Evolutionary conservation across 2,113 vertebrate genomes (phyloP), one percentile per base, ranked within the genome.

Genomic region (Campylorhamphus procurvoides): DNA sequence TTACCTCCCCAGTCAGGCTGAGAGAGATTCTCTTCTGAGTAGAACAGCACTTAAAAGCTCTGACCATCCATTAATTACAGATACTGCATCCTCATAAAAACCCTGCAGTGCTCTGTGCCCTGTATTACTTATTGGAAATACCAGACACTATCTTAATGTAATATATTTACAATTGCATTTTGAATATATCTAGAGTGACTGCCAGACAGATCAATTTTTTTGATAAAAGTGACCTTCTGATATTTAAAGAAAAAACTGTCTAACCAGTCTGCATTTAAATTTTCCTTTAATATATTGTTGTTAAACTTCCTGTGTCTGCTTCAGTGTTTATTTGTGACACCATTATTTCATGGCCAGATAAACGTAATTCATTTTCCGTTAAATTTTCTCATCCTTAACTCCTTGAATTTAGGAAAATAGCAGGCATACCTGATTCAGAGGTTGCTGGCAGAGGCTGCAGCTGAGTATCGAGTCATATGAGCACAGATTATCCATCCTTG

Each of bases 131-230:
- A 91, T 90, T 6, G 44, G 79, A 92, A 93, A 94, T 52, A 93
- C 33, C 60, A 94, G 68, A 46, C 6, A 14, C 39, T 74, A 90
- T 93, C 82, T 90, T 72, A 74, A 23, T 52, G 50, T 42, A 85
- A 83, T 87, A 63, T 77, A 81, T 90, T 94, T 94, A 66, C 84
- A 85, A 71, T n/a, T 91, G 73, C 56, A 81, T 90, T 94, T 92
- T 90, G 49, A 87, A 76, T 86, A 44, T 63, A 55, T 90, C 50
- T 28, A 33, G 56, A 49, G 24, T 78, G 40, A 95, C 82, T 81
- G 79, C 46, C 50, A 93, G 78, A 74, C 10, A 87, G 91, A 94
- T 84, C 29, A 49, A 60, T 78, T 80, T 91, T 87, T 94, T 74
- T 69, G 2, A 91, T 93, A 86, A 27, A 91, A 74, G 14, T 37